These are phyloP conservation scores for Sclerurus mexicanus DNA, from an alignment of 2,113 vertebrate species.

Conservation along the genomic window DNA sequence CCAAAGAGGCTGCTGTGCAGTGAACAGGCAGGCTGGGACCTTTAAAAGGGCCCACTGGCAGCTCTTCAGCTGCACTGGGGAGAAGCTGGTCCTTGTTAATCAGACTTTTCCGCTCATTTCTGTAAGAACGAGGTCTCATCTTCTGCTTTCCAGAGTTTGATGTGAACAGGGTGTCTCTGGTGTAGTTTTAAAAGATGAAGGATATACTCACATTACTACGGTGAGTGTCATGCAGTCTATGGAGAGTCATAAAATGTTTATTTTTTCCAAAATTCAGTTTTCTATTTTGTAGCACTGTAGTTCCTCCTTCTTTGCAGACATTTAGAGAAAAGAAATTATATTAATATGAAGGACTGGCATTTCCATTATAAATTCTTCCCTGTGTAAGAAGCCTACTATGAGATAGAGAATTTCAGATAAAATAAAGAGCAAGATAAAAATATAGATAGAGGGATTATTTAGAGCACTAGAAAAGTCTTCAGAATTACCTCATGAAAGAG, in stretches of 20 bases:
- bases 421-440: neutral
- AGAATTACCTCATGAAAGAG: neutral
- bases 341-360: neutral
- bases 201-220: neutral
- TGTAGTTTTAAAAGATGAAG: neutral
- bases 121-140: neutral
- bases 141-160: neutral
- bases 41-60: neutral
- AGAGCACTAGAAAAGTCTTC: neutral
- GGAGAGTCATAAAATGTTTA: neutral
- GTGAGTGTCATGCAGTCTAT: neutral
- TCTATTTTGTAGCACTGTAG: neutral
- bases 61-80: neutral
- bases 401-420: neutral
- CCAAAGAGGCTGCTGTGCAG: rapidly evolving
- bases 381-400: neutral
- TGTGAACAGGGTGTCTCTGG: neutral
- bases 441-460: neutral
- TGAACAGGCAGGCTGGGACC: neutral
- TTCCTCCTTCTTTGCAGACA: neutral
- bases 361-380: neutral
- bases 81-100: neutral
- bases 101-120: neutral
- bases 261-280: neutral
- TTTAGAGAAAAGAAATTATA: neutral